Evolutionary conservation across 2,888 invertebrate genomes (phyloP).

Genomic region (Eumerus sabulonum): DNA sequence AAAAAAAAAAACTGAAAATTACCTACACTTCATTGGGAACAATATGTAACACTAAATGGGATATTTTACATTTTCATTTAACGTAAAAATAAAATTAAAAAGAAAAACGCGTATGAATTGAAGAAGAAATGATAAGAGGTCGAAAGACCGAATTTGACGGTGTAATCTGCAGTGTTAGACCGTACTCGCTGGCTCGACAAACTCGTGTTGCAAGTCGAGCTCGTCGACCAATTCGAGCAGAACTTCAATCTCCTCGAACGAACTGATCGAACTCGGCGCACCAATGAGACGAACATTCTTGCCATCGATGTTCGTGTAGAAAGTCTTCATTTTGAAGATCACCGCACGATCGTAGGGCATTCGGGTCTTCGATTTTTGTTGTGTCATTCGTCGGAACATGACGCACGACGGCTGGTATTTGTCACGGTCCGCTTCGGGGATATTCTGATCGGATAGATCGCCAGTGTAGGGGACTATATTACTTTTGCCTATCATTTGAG

Average conservation of each 20-base stretch:
- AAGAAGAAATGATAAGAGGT: background rate
- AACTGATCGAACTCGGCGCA: slow-evolving; percentile 76
- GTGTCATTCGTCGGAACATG: slow-evolving; percentile 76
- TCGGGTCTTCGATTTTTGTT: slow-evolving; percentile 72
- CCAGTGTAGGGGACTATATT: slow-evolving; percentile 75
- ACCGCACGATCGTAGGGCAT: slow-evolving; percentile 78
- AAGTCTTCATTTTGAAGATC: slow-evolving; percentile 78
- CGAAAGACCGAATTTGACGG: too few species aligned
- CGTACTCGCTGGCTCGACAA: slow-evolving; percentile 72
- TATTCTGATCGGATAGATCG: slow-evolving; percentile 75
- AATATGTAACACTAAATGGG: slow-evolving; percentile 40
- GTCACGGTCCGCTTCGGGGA: slow-evolving; percentile 75
- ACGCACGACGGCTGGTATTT: slow-evolving; percentile 78
- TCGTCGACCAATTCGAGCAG: slow-evolving; percentile 78
- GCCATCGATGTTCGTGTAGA: slow-evolving; percentile 78
- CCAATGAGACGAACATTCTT: slow-evolving; percentile 78
- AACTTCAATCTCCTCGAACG: slow-evolving; percentile 76
- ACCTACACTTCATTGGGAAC: slow-evolving; percentile 49
- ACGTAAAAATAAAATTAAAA: slow-evolving; percentile 33
- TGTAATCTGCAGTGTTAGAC: too few species aligned
- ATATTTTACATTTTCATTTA: slow-evolving; percentile 51
- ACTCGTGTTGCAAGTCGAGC: slow-evolving; percentile 74
- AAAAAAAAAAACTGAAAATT: too few species aligned
- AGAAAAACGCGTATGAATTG: slow-evolving; percentile 2
- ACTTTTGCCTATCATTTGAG: slow-evolving; percentile 71